Base-by-base conservation (phyloP, 1,140 invertebrate species). In the Apocrypta bakeri region DNA sequence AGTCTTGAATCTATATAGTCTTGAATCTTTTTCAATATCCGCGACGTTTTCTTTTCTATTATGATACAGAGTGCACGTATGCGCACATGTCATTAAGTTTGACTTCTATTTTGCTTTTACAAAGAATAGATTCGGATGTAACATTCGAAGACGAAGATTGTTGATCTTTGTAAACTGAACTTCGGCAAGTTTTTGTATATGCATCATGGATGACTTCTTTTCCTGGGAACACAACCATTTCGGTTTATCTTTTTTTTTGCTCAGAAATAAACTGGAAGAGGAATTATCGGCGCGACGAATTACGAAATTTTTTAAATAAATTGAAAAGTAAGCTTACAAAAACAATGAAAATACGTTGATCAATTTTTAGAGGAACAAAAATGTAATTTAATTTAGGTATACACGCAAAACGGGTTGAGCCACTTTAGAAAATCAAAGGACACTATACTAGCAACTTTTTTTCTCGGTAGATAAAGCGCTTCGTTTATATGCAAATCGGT, bases 171-270 rank as follows among this genome's bases (percentile, higher is more conserved):
- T n/a, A n/a, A n/a, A n/a, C n/a, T n/a, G n/a, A n/a, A n/a, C n/a
- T n/a, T n/a, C n/a, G 1, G 40, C 40, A 42, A 68, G 73, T 81
- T 21, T 75, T 81, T 81, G 74, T n/a, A n/a, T n/a, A n/a, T 81
- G 71, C 75, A 69, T 75, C 56, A 75, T 74, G 66, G 72, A 81
- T 24, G 1, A 33, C 56, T 61, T 61, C 56, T 61, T 61, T 61
- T n/a, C 56, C 3, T 61, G 56, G 29, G 37, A 37, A 3, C 9
- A 9, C 69, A 31, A 1, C 31, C 69, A 4, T 29, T 4, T n/a
- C n/a, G n/a, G n/a, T n/a, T n/a, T n/a, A n/a, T n/a, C n/a, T 11
- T 72, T 72, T 72, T 72, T 72, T 68, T 68, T 12, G 12, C 61
- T 9, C 7, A 8, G 17, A 8, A 63, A 4, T 1, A 21, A n/a